phyloP scores from a whole-genome alignment of 1,140 invertebrate genomes.

The Neoseiulus cucumeris region DNA sequence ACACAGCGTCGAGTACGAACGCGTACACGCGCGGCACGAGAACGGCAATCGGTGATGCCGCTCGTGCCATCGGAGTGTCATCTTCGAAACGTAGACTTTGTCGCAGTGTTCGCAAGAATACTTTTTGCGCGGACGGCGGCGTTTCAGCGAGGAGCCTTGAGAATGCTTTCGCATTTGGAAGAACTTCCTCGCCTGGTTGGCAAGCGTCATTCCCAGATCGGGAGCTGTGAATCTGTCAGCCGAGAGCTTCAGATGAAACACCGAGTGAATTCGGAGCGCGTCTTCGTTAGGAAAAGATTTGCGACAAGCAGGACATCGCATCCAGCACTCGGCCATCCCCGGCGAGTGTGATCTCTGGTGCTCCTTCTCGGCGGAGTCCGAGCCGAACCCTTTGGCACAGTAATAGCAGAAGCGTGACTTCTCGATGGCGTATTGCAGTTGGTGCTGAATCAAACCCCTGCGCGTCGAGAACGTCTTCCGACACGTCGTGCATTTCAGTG shows the following conservation, averaged over 20 bases:
- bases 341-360: background rate
- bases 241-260: background rate
- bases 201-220: background rate
- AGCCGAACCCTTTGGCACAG: constrained; percentile 10
- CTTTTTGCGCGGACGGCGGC: background rate
- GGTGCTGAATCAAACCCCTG: background rate
- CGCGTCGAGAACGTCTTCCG: background rate
- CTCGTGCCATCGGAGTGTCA: background rate
- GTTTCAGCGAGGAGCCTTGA: background rate
- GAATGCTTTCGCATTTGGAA: background rate
- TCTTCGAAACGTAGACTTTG: background rate
- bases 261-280: background rate
- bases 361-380: background rate
- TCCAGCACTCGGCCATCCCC: background rate
- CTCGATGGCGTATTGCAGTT: background rate
- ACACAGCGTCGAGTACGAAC: constrained; percentile 1
- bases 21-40: background rate
- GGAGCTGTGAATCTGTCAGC: background rate
- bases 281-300: background rate
- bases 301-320: background rate
- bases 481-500: background rate
- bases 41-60: background rate
- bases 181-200: background rate
- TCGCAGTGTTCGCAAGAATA: constrained; percentile 2
- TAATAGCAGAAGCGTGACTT: constrained; percentile 4